phyloP scores from a whole-genome alignment of 2,113 vertebrate genomes.

The Mesitornis unicolor region DNA sequence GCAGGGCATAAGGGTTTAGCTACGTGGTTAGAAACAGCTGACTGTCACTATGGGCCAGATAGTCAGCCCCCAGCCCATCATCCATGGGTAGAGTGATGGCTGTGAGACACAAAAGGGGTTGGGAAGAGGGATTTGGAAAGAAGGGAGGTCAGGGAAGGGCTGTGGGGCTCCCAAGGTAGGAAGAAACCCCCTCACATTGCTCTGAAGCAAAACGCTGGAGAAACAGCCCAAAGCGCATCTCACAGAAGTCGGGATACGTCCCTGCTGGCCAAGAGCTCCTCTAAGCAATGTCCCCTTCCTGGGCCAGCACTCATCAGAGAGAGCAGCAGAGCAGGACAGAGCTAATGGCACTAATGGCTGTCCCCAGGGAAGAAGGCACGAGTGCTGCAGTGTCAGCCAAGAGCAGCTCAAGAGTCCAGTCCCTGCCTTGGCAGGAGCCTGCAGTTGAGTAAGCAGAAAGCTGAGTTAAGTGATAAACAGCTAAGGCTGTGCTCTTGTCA shows the following conservation, averaged over 20 bases:
- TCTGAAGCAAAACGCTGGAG: neutral
- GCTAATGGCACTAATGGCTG: neutral
- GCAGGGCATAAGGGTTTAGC: neutral
- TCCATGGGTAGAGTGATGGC: neutral
- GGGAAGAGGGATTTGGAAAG: neutral
- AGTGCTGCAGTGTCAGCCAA: neutral
- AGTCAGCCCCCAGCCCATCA: neutral
- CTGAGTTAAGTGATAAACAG: neutral
- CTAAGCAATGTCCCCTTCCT: neutral
- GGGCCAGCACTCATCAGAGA: neutral
- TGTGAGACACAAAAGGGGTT: neutral
- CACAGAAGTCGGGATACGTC: neutral
- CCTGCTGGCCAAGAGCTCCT: neutral
- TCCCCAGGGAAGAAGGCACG: neutral
- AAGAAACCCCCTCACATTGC: neutral
- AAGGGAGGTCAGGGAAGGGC: neutral
- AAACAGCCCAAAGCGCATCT: neutral
- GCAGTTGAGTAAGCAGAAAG: neutral
- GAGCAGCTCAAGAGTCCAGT: neutral
- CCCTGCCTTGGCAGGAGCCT: neutral
- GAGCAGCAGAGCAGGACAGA: neutral
- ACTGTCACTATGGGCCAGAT: neutral
- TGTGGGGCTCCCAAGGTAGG: neutral
- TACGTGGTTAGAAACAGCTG: neutral
- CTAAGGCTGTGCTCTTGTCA: neutral